Base-by-base conservation (phyloP, 2,888 invertebrate species). In the Ptychoptera albimana region DNA sequence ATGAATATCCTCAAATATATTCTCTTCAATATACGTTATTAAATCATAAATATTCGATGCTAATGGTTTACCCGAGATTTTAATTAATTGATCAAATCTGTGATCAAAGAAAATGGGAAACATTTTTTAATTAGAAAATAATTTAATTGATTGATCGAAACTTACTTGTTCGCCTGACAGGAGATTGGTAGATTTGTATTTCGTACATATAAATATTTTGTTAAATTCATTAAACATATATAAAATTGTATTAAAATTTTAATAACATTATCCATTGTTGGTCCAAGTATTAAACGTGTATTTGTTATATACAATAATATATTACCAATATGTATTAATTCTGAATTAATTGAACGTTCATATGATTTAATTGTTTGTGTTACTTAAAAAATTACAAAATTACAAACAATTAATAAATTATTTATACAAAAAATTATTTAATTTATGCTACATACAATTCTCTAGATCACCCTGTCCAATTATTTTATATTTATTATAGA, bases 281-380 rank as follows among this genome's bases (percentile, higher is more conserved):
- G 54, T 0, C 75, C 74, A n/a, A 72, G 57, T 0, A 69, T 70
- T 15, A 74, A 59, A 29, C 66, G 61, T 8, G 68, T 63, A 48
- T 69, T 72, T 11, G 70, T 66, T 8, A 78, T 52, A 45, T 66
- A 66, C 44, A 68, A 61, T 39, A 75, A 54, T 9, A 72, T 66
- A 36, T 69, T 67, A 2, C 72, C 66, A 9, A 75, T 60, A 30
- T 72, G 68, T 35, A 71, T 70, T 37, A 77, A 54, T 50, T 77
- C 74, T n/a, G 68, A 68, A 50, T 73, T 75, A 23, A 77, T 59
- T 11, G 69, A 71, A 37, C 70, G 64, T 55, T 77, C 75, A 51
- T 71, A 68, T 1, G 60, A 58, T 52, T 67, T 71, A 38, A 75
- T 54, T 48, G 63, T 59, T 40, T 70, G 68, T 40, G 63, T 57